Percentiles rank a stretch among this genome's conserved stretches.
Evolutionary conservation across 2,113 vertebrate species (phyloP).

Genomic region (Amazona guildingii): DNA sequence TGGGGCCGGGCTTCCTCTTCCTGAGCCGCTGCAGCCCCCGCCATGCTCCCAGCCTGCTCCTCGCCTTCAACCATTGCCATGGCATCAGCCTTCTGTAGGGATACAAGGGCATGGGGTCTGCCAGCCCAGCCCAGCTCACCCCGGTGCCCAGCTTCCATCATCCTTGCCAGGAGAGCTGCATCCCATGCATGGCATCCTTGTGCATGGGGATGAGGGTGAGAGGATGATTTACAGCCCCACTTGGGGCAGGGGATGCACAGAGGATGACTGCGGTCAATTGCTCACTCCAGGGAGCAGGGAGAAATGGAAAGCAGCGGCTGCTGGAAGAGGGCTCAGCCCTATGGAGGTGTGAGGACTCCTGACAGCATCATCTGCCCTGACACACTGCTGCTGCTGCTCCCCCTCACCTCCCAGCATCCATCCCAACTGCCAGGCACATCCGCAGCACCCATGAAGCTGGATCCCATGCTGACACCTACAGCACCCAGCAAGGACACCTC

Average conservation of each 20-base stretch:
- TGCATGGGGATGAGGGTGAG: neutral
- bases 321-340: neutral
- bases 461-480: neutral
- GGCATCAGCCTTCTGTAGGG: neutral
- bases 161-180: rapidly evolving
- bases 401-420: neutral
- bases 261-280: neutral
- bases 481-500: neutral
- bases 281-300: neutral
- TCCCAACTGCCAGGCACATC: rapidly evolving
- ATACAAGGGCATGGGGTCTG: rapidly evolving
- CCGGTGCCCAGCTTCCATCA: neutral
- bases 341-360: neutral
- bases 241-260: neutral
- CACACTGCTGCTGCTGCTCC: neutral
- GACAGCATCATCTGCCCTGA: neutral
- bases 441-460: neutral
- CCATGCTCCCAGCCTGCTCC: neutral
- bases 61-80: rapidly evolving
- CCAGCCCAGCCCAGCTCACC: neutral
- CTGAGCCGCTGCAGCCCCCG: neutral
- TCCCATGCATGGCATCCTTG: neutral
- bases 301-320: neutral
- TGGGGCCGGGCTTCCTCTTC: slow-evolving; percentile 34
- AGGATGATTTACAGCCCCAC: slow-evolving; percentile 12